Evolutionary conservation across 2,113 vertebrate species (phyloP), one percentile per base, ranked within the genome.

Genomic region (Miniopterus natalensis): DNA sequence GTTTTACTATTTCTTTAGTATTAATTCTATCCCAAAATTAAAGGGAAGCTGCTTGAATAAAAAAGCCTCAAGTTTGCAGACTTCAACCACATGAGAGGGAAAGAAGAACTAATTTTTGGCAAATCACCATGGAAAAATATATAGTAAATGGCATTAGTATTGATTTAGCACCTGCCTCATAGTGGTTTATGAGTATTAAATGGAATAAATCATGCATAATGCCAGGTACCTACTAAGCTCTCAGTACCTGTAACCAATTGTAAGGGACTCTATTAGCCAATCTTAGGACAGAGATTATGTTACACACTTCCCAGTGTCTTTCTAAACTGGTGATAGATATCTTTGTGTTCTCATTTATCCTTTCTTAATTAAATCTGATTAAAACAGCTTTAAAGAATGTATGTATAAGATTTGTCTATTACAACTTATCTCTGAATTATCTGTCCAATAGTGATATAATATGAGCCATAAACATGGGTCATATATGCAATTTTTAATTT

Each of bases 121-220:
- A 92, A 95, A 79, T 61, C 5, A 68, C 13, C 15, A 5, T 74
- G 23, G 25, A n/a, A 85, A 97, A 53, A 71, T 61, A 61, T 36
- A 29, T 1, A 53, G 55, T 3, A 80, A 53, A 70, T 57, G 40
- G 1, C 31, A 73, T 63, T 92, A 31, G 18, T 73, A 27, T 12
- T 57, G 51, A 53, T 47, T 73, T 88, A 36, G 5, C 84, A 13
- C 31, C 18, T 92, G 21, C 9, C 20, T 86, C 45, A 71, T 5
- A 77, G 12, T 12, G 18, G 12, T 68, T 61, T 45, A 5, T 84
- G 70, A 73, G 0, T 75, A 91, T 71, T 65, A 61, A 90, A 31
- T 73, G 87, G 14, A n/a, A 42, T 42, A 75, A 75, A 65, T 5
- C 61, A 36, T 18, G 31, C 29, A 40, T 1, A 66, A n/a, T 49